Percentiles rank a stretch among this genome's conserved stretches.
These are phyloP conservation scores for Zootoca vivipara DNA, from an alignment of 2,113 vertebrate genomes.

Conservation along the genomic window DNA sequence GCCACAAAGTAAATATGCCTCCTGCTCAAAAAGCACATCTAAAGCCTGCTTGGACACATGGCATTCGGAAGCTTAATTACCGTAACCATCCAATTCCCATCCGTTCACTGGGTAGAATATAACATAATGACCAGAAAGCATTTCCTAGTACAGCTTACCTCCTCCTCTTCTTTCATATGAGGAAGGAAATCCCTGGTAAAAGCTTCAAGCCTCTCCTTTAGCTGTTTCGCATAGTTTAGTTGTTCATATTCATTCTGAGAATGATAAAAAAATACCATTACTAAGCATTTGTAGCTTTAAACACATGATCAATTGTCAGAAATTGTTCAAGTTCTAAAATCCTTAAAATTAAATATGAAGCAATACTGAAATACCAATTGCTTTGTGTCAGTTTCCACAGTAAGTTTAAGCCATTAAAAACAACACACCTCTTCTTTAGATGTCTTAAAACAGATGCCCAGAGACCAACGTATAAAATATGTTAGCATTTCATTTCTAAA, in stretches of 20 bases:
- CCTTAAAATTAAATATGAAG: background rate
- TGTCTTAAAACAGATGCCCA: no score
- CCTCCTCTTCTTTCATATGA: constrained; percentile 99
- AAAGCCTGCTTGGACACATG: background rate
- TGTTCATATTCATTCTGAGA: constrained; percentile 94
- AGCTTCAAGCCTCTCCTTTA: constrained; percentile 94
- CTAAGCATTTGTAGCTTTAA: background rate
- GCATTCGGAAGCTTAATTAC: background rate
- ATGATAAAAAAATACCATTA: constrained; percentile 15
- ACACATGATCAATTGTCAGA: background rate
- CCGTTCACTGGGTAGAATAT: background rate
- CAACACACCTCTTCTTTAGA: background rate
- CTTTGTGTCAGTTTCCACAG: background rate
- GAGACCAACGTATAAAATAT: background rate
- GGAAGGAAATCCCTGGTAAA: constrained; percentile 99
- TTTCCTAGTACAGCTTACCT: constrained; percentile 77
- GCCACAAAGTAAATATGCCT: background rate
- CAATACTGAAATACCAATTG: background rate
- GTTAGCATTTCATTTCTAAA: background rate
- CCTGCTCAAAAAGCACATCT: background rate
- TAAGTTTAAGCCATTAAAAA: background rate
- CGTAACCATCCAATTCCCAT: background rate
- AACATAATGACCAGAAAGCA: background rate
- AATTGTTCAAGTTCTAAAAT: background rate
- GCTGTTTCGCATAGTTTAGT: constrained; percentile 95